phyloP scores from a whole-genome alignment of 2,113 vertebrate genomes.

The Protobothrops flavoviridis region DNA sequence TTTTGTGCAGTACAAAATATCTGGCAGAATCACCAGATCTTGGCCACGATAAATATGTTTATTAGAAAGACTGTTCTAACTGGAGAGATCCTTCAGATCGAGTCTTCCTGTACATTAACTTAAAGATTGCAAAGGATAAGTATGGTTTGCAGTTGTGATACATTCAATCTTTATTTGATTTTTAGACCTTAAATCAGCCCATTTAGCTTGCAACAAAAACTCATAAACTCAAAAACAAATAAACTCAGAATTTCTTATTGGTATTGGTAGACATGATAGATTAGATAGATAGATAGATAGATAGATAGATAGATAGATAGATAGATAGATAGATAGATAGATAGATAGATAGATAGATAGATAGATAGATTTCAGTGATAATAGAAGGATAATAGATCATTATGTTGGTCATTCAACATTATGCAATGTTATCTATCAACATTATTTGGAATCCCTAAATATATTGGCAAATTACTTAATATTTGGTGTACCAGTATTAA shows the following conservation, averaged over 20 bases:
- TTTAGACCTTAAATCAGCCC: neutral
- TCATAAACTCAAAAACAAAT: neutral
- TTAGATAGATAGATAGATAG: no score
- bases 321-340: no score
- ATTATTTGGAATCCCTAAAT: neutral
- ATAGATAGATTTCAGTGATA: neutral
- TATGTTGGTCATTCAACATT: neutral
- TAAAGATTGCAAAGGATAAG: constrained; percentile 6
- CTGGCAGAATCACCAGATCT: neutral
- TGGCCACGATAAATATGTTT: constrained; percentile 33
- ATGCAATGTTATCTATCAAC: neutral
- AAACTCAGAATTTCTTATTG: neutral
- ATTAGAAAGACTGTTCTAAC: neutral
- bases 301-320: neutral
- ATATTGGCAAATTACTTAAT: neutral
- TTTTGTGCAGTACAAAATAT: constrained; percentile 30
- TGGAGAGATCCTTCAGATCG: constrained; percentile 41
- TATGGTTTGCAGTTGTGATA: neutral
- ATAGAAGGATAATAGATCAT: neutral
- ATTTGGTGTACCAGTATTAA: neutral
- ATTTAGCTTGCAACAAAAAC: neutral
- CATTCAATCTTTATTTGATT: constrained; percentile 4
- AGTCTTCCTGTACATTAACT: constrained; percentile 11
- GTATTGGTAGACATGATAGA: neutral
- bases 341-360: no score